Evolutionary conservation across 2,888 invertebrate species (phyloP), one percentile per base, ranked within the genome.

Genomic region (Caenorhabditis plicata): DNA sequence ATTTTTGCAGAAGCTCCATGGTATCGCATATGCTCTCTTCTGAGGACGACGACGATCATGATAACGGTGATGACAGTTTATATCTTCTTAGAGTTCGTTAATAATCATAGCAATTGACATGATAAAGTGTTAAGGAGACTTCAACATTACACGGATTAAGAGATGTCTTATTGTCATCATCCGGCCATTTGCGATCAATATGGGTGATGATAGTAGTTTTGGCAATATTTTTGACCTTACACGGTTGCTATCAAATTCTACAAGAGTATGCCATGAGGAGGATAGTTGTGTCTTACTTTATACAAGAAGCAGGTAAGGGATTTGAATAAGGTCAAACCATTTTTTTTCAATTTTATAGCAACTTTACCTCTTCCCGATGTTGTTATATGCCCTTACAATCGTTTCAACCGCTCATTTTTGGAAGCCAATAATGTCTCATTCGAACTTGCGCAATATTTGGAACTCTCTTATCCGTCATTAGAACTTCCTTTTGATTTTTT

Each of bases 331-430:
- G 8, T 17, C 7, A n/a, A n/a, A n/a, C 8, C 11, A 35, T 44
- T 4, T 3, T 25, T 9, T 22, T 4, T 33, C 0, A 19, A n/a
- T n/a, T 1, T 29, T 55, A 33, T 49, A 69, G 69, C 42, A 15
- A 32, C 45, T 1, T 45, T 73, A 8, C 35, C 32, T 7, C 52
- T 78, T 17, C 79, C 79, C 7, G 79, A 79, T 54, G 55, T 79
- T n/a, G 68, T 79, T 3, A 62, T 79, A n/a, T 79, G 79, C 41
- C 79, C 79, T 0, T 77, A 79, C 58, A 79, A 79, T 53, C 70
- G 79, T 1, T 74, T 75, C 53, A 77, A 77, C 41, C 49, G 56
- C 19, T 51, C 77, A 1, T 74, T 48, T 44, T 46, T 77, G 25
- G 57, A 64, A 31, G 47, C 49, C 4, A 51, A 62, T 39, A 77